Percentiles rank a stretch among this genome's conserved stretches.
These are phyloP conservation scores for Probaryconus sp. DNA, from an alignment of 1,140 invertebrate genomes.

Conservation along the genomic window DNA sequence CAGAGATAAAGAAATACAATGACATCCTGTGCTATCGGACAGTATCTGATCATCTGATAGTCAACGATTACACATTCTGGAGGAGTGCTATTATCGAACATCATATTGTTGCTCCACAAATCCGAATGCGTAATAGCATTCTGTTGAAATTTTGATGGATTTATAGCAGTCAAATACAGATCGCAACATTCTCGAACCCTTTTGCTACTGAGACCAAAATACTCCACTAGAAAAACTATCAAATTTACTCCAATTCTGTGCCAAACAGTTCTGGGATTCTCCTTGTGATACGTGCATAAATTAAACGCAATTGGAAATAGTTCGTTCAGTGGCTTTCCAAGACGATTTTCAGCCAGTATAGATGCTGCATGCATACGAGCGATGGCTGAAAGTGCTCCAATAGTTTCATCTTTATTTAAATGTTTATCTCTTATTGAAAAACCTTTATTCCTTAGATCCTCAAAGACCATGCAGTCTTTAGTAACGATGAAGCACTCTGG, in stretches of 20 bases:
- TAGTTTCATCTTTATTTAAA: slow-evolving; percentile 76
- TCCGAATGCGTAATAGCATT: slow-evolving; percentile 81
- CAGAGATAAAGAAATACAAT: slow-evolving; percentile 74
- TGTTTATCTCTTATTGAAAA: slow-evolving; percentile 68
- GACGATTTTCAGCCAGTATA: slow-evolving; percentile 77
- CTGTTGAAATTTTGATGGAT: slow-evolving; percentile 74
- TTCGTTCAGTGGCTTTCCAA: slow-evolving; percentile 53
- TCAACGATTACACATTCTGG: slow-evolving; percentile 80
- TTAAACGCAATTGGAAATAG: slow-evolving; percentile 53
- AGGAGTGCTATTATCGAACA: slow-evolving; percentile 73
- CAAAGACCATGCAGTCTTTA: slow-evolving; percentile 74
- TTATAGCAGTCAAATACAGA: slow-evolving; percentile 71
- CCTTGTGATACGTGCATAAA: slow-evolving; percentile 33
- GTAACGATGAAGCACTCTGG: slow-evolving; percentile 75
- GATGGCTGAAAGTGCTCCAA: slow-evolving; percentile 75
- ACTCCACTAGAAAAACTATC: slow-evolving; percentile 21
- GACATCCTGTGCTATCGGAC: slow-evolving; percentile 73
- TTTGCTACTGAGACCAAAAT: slow-evolving; percentile 63
- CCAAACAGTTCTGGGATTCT: slow-evolving; percentile 35
- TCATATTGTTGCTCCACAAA: slow-evolving; percentile 80
- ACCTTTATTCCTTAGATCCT: slow-evolving; percentile 73
- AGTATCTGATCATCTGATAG: slow-evolving; percentile 79
- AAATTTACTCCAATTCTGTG: slow-evolving; percentile 25
- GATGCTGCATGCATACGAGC: slow-evolving; percentile 80
- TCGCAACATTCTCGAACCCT: slow-evolving; percentile 64